Evolutionary conservation across 2,888 invertebrate species (phyloP), one percentile per base, ranked within the genome.

Genomic region (Andrena chrysosceles): DNA sequence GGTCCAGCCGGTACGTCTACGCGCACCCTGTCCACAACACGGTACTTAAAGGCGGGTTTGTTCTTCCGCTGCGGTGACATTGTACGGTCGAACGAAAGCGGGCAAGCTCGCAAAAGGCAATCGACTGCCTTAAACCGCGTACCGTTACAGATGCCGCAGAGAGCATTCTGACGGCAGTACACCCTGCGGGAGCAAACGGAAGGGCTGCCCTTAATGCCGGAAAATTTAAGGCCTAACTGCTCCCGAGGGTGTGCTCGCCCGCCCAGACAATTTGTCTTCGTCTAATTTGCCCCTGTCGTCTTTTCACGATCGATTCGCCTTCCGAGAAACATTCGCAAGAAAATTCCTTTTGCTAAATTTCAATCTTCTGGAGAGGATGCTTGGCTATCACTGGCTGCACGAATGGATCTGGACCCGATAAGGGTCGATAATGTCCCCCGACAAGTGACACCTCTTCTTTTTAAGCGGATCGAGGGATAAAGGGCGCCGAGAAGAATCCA

Each of bases 31-130:
- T 70, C 76, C 63, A 67, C 16, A 16, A 42, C 59, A 63, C 59
- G 56, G 69, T 77, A 68, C 74, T 85, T 67, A 85, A 72, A 54
- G 73, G 67, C 33, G 75, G 75, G 77, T 84, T 87, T 87, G 79
- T 79, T 83, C 85, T 75, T 81, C 26, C 33, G 20, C 26, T 48
- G 42, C 59, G 59, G 49, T 20, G 6, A 68, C 31, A 79, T 84
- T 75, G 75, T 76, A 23, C 56, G n/a, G 23, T 16, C 35, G 63
- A 66, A 48, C 63, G 63, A 20, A 82, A 75, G 42, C 67, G 74
- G 56, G 20, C 52, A 29, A 29, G 56, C 70, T 26, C 31, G 82
- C 35, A 73, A 77, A 78, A 81, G 81, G 67, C 86, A 85, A 81
- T 66, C 69, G 76, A 23, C 60, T 20, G 62, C 16, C 69, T 69